Evolutionary conservation across 2,888 invertebrate genomes (phyloP).

Genomic region (Protophormia terraenovae): DNA sequence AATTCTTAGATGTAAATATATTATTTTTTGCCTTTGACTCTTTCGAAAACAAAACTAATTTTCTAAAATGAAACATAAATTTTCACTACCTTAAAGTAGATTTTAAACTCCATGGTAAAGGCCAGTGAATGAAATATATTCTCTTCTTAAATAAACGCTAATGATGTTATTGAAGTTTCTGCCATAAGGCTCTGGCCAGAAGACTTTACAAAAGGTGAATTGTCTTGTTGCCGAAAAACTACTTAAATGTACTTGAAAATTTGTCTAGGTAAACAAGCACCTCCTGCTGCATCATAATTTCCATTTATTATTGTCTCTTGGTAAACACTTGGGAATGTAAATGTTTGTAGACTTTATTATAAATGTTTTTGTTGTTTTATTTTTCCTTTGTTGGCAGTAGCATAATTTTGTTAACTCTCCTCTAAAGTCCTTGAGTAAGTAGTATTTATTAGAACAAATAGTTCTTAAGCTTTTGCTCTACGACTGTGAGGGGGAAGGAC

Average conservation of each 20-base stretch:
- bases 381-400: background rate
- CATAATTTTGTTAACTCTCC: constrained; percentile 20
- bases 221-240: constrained; percentile 9
- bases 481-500: background rate
- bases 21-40: background rate
- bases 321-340: constrained; percentile 14
- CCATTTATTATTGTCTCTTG: constrained; percentile 52
- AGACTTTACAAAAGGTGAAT: constrained; percentile 40
- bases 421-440: constrained; percentile 7
- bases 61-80: constrained; percentile 7
- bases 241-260: constrained; percentile 5
- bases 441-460: constrained; percentile 17
- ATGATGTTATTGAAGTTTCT: constrained; percentile 55
- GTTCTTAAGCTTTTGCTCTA: background rate
- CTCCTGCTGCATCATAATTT: constrained; percentile 31
- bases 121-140: background rate
- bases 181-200: background rate
- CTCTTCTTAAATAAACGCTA: background rate
- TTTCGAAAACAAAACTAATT: constrained; percentile 19
- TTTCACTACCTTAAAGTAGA: background rate
- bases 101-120: background rate
- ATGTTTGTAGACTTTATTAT: constrained; percentile 29
- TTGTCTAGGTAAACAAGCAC: constrained; percentile 7
- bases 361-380: constrained; percentile 17
- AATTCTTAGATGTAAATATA: background rate